Percentiles rank a stretch among this genome's conserved stretches.
Evolutionary conservation across 1,140 invertebrate species (phyloP).

Genomic region (Littorina saxatilis): DNA sequence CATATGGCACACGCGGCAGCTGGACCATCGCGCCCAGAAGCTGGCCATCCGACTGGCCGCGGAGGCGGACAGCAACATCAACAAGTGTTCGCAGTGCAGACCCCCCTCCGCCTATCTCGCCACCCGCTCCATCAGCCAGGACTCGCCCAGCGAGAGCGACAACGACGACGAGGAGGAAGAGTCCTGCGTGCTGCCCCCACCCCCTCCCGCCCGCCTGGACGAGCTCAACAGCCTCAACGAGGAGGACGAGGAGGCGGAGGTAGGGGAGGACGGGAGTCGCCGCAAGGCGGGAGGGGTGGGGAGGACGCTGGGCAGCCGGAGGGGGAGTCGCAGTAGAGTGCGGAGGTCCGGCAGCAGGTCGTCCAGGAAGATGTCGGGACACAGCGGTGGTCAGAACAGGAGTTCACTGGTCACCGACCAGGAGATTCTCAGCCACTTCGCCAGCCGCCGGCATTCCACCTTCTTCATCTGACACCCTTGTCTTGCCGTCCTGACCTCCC

Average conservation of each 20-base stretch:
- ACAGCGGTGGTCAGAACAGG: conserved; percentile 33
- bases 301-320: conserved; percentile 37
- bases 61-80: conserved; percentile 33
- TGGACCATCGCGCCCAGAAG: conserved; percentile 50
- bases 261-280: conserved; percentile 24
- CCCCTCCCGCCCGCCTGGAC: conserved; percentile 4
- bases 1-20: conserved; percentile 48
- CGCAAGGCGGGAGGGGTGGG: conserved; percentile 42
- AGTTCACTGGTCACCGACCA: conserved; percentile 49
- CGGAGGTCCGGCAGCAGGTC: conserved; percentile 1
- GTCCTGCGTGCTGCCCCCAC: neutral
- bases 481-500: too few species aligned
- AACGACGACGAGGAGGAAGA: neutral
- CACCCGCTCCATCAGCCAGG: neutral
- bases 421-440: conserved; percentile 52
- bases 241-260: conserved; percentile 13
- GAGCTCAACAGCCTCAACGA: conserved; percentile 34
- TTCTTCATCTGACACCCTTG: conserved; percentile 46
- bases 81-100: conserved; percentile 28
- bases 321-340: neutral
- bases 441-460: conserved; percentile 50
- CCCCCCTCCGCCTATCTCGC: neutral
- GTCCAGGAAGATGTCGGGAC: conserved; percentile 28
- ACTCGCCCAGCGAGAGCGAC: conserved; percentile 17
- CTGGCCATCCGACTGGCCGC: conserved; percentile 52